Conservation (phyloP, 2,888 invertebrate genomes). For the Meteorus colon region DNA sequence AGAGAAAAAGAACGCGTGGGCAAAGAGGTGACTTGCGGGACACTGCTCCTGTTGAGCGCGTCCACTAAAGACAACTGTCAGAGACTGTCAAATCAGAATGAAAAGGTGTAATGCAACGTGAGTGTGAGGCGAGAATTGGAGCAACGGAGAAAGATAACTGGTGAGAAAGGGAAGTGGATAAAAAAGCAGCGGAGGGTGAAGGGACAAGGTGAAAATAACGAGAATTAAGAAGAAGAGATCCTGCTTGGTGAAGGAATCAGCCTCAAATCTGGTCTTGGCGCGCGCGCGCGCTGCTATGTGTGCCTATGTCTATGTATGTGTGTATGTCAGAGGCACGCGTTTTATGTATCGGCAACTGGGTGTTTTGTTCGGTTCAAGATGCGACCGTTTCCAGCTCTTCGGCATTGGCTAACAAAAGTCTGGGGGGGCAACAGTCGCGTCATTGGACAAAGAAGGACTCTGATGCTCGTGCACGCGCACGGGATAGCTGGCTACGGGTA, state of each 20-base stretch:
- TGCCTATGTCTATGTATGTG: constrained; percentile 32
- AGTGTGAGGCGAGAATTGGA: constrained; percentile 17
- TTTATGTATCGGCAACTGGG: constrained; percentile 52
- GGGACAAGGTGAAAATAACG: neutral
- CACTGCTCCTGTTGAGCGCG: constrained; percentile 13
- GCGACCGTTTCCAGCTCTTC: neutral
- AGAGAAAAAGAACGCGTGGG: constrained; percentile 22
- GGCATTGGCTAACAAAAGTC: constrained; percentile 48
- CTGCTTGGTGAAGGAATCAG: constrained; percentile 67
- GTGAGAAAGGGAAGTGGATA: constrained; percentile 20
- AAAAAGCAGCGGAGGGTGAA: constrained; percentile 10
- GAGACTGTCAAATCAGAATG: constrained; percentile 48
- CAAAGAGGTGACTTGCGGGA: constrained; percentile 15
- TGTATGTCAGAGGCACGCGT: constrained; percentile 54
- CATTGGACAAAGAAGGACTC: constrained; percentile 45
- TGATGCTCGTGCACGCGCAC: neutral
- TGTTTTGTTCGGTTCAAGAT: constrained; percentile 16
- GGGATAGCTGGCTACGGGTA: constrained; percentile 55
- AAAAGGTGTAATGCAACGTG: constrained; percentile 41
- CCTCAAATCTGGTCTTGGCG: constrained; percentile 68
- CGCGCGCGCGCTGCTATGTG: constrained; percentile 14
- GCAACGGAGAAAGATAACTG: constrained; percentile 12
- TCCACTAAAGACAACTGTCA: constrained; percentile 34
- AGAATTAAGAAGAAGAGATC: constrained; percentile 55
- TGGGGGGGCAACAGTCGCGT: constrained; percentile 41